phyloP scores from a whole-genome alignment of 2,888 invertebrate genomes.

The Drosophila meridionalis region DNA sequence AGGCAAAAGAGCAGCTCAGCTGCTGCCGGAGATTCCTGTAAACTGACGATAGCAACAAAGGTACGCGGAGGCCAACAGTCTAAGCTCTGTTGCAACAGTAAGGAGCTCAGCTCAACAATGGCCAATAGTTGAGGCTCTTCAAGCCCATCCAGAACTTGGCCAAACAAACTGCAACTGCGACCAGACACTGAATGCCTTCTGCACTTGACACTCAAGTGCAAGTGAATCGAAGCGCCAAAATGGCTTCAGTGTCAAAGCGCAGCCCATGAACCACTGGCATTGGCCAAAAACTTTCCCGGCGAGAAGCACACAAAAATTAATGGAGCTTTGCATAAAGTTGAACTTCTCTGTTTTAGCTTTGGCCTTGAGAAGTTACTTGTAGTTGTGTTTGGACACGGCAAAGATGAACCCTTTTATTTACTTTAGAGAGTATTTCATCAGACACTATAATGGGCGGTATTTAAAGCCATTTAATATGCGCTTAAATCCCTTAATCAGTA shows the following conservation, averaged over 20 bases:
- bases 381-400: too few relatives aligned
- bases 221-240: slow-evolving; percentile 28
- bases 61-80: background rate
- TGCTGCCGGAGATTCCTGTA: background rate
- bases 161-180: slow-evolving; percentile 15
- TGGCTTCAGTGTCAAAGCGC: slow-evolving; percentile 13
- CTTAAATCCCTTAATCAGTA: background rate
- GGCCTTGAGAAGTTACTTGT: background rate
- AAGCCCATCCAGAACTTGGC: slow-evolving; percentile 4
- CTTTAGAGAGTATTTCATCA: background rate
- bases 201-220: slow-evolving; percentile 25
- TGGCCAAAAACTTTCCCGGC: slow-evolving; percentile 8
- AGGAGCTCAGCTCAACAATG: slow-evolving; percentile 1
- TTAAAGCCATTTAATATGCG: background rate
- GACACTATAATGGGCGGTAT: background rate
- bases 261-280: background rate
- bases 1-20: slow-evolving; percentile 21
- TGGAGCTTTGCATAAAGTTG: slow-evolving; percentile 6
- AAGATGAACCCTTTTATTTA: slow-evolving; percentile 2
- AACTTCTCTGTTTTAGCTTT: background rate
- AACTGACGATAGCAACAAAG: background rate
- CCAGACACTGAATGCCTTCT: slow-evolving; percentile 15
- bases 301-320: slow-evolving; percentile 1
- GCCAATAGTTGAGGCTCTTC: background rate
- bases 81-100: slow-evolving; percentile 24